Evolutionary conservation across 2,113 vertebrate genomes (phyloP).

Genomic region (Pavo muticus): DNA sequence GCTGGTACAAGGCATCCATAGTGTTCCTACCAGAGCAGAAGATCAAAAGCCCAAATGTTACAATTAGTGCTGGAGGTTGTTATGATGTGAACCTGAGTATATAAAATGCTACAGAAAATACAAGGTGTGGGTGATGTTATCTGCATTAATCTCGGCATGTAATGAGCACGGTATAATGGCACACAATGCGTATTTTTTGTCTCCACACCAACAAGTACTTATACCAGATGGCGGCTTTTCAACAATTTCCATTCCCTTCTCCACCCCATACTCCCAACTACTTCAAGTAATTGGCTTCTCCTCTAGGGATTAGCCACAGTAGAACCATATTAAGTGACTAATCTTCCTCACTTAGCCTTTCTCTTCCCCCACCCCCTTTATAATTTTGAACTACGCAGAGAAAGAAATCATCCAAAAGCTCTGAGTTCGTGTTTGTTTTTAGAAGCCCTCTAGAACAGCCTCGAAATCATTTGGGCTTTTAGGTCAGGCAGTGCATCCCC

Average conservation of each 20-base stretch:
- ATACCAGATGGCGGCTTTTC: conserved; percentile 38
- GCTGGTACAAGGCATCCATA: not conserved
- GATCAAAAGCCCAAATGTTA: conserved; percentile 2
- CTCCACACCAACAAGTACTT: conserved; percentile 16
- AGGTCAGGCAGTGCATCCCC: not conserved
- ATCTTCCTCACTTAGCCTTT: not conserved
- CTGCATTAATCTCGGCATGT: conserved; percentile 1
- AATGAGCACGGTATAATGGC: not conserved
- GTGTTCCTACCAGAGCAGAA: not conserved
- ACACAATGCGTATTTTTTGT: not conserved
- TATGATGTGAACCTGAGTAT: not conserved
- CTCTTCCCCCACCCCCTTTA: not conserved
- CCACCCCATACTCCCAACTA: conserved; percentile 19
- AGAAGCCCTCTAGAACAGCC: not conserved
- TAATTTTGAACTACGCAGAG: not conserved
- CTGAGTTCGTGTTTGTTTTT: not conserved
- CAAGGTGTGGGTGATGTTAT: conserved; percentile 29
- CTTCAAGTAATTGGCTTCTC: conserved; percentile 18
- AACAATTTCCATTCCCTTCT: conserved; percentile 37
- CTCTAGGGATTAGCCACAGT: conserved; percentile 1
- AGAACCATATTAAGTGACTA: not conserved
- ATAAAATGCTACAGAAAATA: conserved; percentile 14
- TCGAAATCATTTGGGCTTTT: not conserved
- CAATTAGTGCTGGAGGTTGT: not conserved
- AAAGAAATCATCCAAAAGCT: not conserved